Conservation (phyloP, 1,140 invertebrate genomes). For the Helicoverpa zea region DNA sequence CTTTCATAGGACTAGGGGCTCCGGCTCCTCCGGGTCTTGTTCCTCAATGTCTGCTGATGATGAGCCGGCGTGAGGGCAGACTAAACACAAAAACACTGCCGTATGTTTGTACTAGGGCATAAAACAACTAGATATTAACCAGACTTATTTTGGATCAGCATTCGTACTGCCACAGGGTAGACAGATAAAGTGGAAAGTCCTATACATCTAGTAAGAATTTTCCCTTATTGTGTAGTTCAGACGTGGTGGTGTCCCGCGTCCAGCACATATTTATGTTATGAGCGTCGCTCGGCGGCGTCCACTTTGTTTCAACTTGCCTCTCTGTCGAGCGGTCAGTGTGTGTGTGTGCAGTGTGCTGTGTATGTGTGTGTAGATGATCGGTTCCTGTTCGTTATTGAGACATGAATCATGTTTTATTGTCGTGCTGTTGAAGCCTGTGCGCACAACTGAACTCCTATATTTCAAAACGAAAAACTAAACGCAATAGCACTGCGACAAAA, state of each 20-base stretch:
- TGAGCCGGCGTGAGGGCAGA: no score
- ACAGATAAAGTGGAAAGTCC: neutral
- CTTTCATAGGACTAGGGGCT: no score
- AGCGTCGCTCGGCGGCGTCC: neutral
- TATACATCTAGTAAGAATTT: neutral
- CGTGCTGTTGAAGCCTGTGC: neutral
- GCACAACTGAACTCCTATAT: no score
- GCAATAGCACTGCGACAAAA: no score
- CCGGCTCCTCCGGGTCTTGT: no score
- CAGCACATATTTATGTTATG: constrained; percentile 7
- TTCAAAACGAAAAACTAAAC: no score
- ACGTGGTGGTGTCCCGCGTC: neutral
- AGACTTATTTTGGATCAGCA: no score
- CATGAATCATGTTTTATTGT: neutral
- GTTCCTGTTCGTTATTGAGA: constrained; percentile 2
- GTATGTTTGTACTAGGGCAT: no score
- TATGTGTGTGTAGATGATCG: neutral
- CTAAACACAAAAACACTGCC: no score
- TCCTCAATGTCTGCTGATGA: no score
- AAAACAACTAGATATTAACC: no score
- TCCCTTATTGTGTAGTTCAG: constrained; percentile 1
- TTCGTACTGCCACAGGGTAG: no score
- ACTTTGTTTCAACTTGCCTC: neutral
- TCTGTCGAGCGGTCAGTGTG: neutral
- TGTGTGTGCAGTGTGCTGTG: neutral